phyloP scores from a whole-genome alignment of 2,888 invertebrate genomes.

The Parnassius mnemosyne region DNA sequence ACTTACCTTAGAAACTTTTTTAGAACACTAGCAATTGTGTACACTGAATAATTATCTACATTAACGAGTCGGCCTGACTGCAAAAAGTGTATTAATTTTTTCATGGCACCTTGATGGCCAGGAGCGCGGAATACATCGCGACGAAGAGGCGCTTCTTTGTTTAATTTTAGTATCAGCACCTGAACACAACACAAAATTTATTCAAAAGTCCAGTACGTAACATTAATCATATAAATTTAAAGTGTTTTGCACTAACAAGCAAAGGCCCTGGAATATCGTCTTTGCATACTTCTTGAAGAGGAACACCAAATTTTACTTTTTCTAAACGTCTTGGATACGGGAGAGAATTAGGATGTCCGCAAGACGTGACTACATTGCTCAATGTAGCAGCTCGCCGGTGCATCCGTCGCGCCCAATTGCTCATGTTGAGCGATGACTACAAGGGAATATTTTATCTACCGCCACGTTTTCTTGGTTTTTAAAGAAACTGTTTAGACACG shows the following conservation, averaged over 20 bases:
- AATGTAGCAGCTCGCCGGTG: constrained; percentile 94
- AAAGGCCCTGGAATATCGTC: constrained; percentile 96
- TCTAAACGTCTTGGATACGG: constrained; percentile 92
- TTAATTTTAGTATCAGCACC: constrained; percentile 95
- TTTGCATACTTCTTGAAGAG: constrained; percentile 95
- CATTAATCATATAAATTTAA: background rate
- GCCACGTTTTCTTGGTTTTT: background rate
- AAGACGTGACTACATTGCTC: constrained; percentile 94
- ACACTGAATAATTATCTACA: constrained; percentile 97
- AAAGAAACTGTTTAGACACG: background rate
- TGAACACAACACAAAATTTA: constrained; percentile 54
- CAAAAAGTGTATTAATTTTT: constrained; percentile 94
- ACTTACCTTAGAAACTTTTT: constrained; percentile 93
- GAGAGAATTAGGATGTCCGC: constrained; percentile 90
- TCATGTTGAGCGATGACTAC: constrained; percentile 79
- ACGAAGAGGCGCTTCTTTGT: constrained; percentile 95
- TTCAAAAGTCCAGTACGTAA: constrained; percentile 9
- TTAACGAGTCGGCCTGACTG: constrained; percentile 94
- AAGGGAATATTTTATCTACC: constrained; percentile 30
- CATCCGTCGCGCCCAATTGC: constrained; percentile 95
- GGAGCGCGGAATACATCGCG: constrained; percentile 97
- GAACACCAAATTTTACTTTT: constrained; percentile 97
- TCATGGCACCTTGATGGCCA: constrained; percentile 96
- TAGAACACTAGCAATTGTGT: constrained; percentile 98
- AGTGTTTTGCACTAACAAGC: constrained; percentile 82